Conservation (phyloP, 2,888 invertebrate species). For the Acanthosepion esculentum region DNA sequence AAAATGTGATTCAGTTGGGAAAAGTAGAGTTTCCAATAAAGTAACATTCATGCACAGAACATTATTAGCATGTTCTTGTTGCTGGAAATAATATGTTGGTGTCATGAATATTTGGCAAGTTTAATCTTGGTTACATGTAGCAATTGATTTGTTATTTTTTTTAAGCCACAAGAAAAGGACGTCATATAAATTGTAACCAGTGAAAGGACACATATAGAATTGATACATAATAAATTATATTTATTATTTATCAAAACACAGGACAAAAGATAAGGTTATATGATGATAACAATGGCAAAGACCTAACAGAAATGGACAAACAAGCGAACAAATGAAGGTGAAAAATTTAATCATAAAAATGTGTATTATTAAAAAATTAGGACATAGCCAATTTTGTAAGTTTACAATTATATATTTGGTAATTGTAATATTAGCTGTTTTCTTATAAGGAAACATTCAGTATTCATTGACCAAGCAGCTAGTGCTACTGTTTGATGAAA, state of each 20-base stretch:
- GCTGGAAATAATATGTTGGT: background rate
- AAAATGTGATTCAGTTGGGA: background rate
- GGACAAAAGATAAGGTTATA: background rate
- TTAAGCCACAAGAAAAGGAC: background rate
- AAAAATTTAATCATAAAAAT: background rate
- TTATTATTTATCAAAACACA: no score
- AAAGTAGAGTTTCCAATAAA: background rate
- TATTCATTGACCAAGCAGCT: no score
- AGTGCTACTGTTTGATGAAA: no score
- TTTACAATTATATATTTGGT: no score
- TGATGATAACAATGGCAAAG: background rate
- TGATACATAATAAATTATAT: background rate
- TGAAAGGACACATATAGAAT: background rate
- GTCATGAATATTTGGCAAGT: background rate
- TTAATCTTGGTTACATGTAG: constrained; percentile 9
- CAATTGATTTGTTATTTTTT: background rate
- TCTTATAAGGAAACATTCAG: no score
- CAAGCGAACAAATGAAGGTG: background rate
- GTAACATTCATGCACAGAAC: background rate
- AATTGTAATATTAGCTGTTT: no score
- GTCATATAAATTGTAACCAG: background rate
- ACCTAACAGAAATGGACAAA: background rate
- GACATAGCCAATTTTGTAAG: background rate
- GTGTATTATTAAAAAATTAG: background rate
- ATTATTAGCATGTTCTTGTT: background rate